Evolutionary conservation across 2,113 vertebrate genomes (phyloP).

Genomic region (Takifugu flavidus): DNA sequence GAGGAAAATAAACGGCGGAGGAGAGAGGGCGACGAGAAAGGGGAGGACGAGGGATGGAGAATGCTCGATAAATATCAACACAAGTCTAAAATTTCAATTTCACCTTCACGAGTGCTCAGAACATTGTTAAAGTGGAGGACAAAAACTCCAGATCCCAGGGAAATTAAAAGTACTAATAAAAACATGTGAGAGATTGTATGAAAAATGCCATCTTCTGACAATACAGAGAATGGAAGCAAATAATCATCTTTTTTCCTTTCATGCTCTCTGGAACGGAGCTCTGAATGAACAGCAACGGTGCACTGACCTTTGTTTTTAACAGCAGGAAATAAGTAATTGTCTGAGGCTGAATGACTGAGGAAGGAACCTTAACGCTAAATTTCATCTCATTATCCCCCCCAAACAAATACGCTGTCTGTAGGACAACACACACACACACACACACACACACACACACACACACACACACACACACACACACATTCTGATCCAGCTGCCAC

Average conservation of each 20-base stretch:
- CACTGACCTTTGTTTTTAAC: constrained; percentile 45
- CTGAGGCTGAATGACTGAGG: background rate
- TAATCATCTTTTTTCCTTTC: background rate
- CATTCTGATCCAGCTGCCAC: background rate
- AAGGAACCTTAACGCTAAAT: background rate
- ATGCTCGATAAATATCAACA: constrained; percentile 50
- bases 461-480: too few relatives aligned
- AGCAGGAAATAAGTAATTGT: constrained; percentile 32
- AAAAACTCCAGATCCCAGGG: constrained; percentile 14
- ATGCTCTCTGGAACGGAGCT: constrained; percentile 17
- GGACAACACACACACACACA: too few relatives aligned
- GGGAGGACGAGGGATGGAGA: background rate
- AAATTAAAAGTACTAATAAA: background rate
- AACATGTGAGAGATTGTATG: too few relatives aligned
- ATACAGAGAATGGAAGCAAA: too few relatives aligned
- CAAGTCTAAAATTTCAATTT: constrained; percentile 52
- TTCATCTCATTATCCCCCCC: constrained; percentile 1
- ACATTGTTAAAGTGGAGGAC: constrained; percentile 20
- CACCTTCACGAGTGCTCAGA: constrained; percentile 30
- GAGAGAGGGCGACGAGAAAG: constrained; percentile 29
- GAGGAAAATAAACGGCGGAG: constrained; percentile 53
- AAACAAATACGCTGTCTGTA: background rate
- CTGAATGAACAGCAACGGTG: constrained; percentile 12
- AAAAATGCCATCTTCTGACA: too few relatives aligned
- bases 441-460: too few relatives aligned